Evolutionary conservation across 2,888 invertebrate genomes (phyloP).

Genomic region (Drosophila melanocephala): DNA sequence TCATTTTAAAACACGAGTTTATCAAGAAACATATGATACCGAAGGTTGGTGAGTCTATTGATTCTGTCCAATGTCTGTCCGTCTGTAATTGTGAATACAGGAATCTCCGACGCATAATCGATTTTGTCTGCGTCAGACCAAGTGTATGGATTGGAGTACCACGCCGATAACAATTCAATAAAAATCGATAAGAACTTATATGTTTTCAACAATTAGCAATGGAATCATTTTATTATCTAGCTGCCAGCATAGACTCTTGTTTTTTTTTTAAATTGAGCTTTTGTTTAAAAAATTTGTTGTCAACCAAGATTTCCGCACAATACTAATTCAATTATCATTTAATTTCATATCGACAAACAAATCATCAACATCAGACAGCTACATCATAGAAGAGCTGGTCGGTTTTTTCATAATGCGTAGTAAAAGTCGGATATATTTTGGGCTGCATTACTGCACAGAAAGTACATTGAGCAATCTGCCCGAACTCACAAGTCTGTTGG

Average conservation of each 20-base stretch:
- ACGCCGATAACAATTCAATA: not conserved
- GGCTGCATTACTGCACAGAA: not conserved
- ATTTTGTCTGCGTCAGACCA: not conserved
- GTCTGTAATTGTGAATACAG: not conserved
- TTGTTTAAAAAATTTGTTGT: not conserved
- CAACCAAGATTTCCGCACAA: not conserved
- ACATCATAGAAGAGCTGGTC: not conserved
- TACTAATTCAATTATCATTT: not conserved
- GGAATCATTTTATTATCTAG: not conserved
- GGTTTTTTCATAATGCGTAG: not conserved
- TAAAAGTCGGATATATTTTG: not conserved
- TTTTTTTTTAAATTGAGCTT: not conserved
- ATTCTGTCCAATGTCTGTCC: not conserved
- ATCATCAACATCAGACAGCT: not conserved
- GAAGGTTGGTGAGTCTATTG: not conserved
- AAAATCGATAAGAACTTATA: not conserved
- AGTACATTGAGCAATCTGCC: not conserved
- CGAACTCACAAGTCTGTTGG: not conserved
- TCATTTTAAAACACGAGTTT: not conserved
- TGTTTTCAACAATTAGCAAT: not conserved
- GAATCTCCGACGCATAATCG: not conserved
- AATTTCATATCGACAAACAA: not conserved
- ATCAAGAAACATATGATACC: not conserved
- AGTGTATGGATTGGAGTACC: not conserved
- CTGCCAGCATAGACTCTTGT: not conserved